Evolutionary conservation across 2,888 invertebrate genomes (phyloP).

Genomic region (Platycheirus rosarum): DNA sequence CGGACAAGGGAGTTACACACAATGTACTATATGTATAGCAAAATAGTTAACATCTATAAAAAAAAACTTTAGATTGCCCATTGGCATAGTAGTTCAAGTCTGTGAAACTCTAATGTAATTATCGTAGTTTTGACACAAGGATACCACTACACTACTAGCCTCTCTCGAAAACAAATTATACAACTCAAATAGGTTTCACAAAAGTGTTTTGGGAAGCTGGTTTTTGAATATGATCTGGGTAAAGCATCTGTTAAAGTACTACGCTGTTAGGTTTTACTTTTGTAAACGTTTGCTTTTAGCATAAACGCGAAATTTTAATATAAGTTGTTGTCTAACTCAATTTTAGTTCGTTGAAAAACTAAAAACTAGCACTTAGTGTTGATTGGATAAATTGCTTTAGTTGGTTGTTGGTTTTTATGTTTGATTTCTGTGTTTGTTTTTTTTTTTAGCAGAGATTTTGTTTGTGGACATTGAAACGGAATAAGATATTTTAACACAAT

Average conservation of each 20-base stretch:
- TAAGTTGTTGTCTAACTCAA: background rate
- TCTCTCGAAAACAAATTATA: conserved; percentile 1
- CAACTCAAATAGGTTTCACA: conserved; percentile 25
- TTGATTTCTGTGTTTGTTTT: too few relatives aligned
- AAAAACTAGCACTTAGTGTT: background rate
- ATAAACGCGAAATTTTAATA: conserved; percentile 5
- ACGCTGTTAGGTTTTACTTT: background rate
- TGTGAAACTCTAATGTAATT: conserved; percentile 70
- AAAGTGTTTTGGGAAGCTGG: background rate
- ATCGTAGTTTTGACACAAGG: conserved; percentile 63
- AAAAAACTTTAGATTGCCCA: conserved; percentile 73
- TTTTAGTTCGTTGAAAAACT: background rate
- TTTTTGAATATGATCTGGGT: background rate
- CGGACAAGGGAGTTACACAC: conserved; percentile 52
- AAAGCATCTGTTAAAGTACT: background rate
- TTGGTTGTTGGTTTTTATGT: background rate
- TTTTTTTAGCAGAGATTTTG: too few relatives aligned
- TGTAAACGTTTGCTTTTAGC: background rate
- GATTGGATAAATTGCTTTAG: background rate
- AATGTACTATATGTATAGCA: conserved; percentile 54
- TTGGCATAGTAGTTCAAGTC: conserved; percentile 69
- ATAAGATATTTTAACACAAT: too few relatives aligned
- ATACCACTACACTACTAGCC: conserved; percentile 37
- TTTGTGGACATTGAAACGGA: too few relatives aligned
- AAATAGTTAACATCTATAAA: conserved; percentile 64